Conservation (phyloP, 1,140 invertebrate species). For the Macrostomum lignano region DNA sequence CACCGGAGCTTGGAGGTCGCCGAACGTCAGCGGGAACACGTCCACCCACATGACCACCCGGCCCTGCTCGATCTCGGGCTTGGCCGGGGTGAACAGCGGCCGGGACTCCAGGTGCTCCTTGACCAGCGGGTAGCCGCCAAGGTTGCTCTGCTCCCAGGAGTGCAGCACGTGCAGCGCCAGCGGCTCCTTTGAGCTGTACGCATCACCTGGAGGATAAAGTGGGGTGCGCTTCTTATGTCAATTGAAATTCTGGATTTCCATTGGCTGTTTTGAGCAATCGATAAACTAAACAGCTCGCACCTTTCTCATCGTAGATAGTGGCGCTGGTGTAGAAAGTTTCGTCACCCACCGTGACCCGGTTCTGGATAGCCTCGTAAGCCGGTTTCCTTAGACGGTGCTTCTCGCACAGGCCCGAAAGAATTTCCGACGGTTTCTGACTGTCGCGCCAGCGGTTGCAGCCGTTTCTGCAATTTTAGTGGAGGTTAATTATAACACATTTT, state of each 20-base stretch:
- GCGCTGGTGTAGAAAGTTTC: slow-evolving; percentile 40
- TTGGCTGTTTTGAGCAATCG: too few species aligned
- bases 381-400: slow-evolving; percentile 14
- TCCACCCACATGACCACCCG: slow-evolving; percentile 23
- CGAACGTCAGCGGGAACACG: slow-evolving; percentile 24
- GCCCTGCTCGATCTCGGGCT: slow-evolving; percentile 27
- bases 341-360: slow-evolving; percentile 32
- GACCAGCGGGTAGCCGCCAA: slow-evolving; percentile 12
- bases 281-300: too few species aligned
- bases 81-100: slow-evolving; percentile 25
- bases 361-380: slow-evolving; percentile 22
- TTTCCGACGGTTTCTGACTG: slow-evolving; percentile 17
- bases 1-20: slow-evolving; percentile 25
- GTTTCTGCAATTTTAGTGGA: too few species aligned
- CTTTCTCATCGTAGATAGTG: slow-evolving; percentile 29
- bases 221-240: too few species aligned
- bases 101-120: slow-evolving; percentile 30
- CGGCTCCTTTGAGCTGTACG: slow-evolving; percentile 22
- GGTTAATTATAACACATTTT: too few species aligned
- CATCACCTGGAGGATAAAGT: too few species aligned
- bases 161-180: slow-evolving; percentile 29
- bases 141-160: slow-evolving; percentile 9
- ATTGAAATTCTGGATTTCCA: too few species aligned
- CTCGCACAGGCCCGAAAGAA: slow-evolving; percentile 21
- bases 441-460: slow-evolving; percentile 45